Conservation (phyloP, 2,797 vertebrate genomes). For the Moxostoma hubbsi region DNA sequence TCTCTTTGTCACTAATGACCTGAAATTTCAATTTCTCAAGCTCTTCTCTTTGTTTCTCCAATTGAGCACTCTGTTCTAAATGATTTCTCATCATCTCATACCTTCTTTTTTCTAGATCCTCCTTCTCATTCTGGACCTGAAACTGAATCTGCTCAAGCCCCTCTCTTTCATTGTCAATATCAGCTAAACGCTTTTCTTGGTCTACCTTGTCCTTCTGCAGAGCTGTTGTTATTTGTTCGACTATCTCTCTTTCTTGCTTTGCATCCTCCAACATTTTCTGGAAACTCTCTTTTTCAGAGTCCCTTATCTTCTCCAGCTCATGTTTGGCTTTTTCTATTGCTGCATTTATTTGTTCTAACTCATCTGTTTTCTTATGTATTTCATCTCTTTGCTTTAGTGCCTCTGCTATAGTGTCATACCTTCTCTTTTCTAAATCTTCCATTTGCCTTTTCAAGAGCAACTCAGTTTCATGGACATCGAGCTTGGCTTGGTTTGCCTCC, state of each 20-base stretch:
- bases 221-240: conserved; percentile 41
- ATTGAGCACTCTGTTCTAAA: conserved; percentile 34
- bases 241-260: conserved; percentile 35
- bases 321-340: conserved; percentile 37
- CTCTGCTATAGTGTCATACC: conserved; percentile 46
- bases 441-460: conserved; percentile 38
- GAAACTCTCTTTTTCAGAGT: conserved; percentile 28
- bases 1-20: conserved; percentile 41
- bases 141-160: conserved; percentile 33
- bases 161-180: conserved; percentile 35
- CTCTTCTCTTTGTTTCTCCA: conserved; percentile 49
- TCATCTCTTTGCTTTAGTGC: conserved; percentile 47
- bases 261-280: conserved; percentile 30
- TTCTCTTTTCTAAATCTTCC: conserved; percentile 55
- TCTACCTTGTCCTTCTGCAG: conserved; percentile 40
- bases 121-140: conserved; percentile 45
- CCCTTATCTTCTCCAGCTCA: conserved; percentile 12
- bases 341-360: conserved; percentile 48
- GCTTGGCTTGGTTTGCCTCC: conserved; percentile 31
- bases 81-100: conserved; percentile 42
- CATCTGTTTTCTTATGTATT: conserved; percentile 46
- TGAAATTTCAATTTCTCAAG: conserved; percentile 39
- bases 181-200: conserved; percentile 26
- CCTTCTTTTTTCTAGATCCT: conserved; percentile 47
- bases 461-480: conserved; percentile 31